phyloP scores from a whole-genome alignment of 64 coral and sea anemone species.

The Montipora cactus region DNA sequence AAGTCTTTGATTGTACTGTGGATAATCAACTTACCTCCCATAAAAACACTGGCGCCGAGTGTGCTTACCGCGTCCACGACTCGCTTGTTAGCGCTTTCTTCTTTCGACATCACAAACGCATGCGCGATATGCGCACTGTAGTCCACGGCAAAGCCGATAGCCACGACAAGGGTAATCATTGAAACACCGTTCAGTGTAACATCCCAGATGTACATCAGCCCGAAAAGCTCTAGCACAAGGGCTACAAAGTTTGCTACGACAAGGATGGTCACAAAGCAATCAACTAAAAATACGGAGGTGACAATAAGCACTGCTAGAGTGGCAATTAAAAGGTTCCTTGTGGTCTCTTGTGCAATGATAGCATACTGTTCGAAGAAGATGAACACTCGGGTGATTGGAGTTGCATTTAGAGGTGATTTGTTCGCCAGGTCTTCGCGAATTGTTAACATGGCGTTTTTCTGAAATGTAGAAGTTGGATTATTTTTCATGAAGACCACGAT shows the following conservation, averaged over 20 bases:
- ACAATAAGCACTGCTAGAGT: slow-evolving; percentile 54
- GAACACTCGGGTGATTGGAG: slow-evolving; percentile 51
- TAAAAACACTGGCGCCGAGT: slow-evolving; percentile 81
- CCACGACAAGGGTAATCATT: slow-evolving; percentile 84
- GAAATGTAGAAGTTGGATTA: slow-evolving; percentile 50
- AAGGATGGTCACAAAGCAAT: slow-evolving; percentile 58
- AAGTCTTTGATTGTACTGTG: neutral
- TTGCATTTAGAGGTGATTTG: slow-evolving; percentile 51
- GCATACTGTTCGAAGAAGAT: slow-evolving; percentile 69
- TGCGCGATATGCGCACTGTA: slow-evolving; percentile 90
- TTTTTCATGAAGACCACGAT: slow-evolving; percentile 63
- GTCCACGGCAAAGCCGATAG: slow-evolving; percentile 79
- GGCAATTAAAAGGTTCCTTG: slow-evolving; percentile 62
- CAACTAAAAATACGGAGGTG: slow-evolving; percentile 57
- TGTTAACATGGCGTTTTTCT: slow-evolving; percentile 78
- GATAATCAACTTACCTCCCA: slow-evolving; percentile 71
- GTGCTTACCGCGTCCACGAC: slow-evolving; percentile 72
- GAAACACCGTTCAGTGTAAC: slow-evolving; percentile 70
- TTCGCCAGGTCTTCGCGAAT: slow-evolving; percentile 67
- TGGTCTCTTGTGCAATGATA: slow-evolving; percentile 29
- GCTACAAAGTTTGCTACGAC: slow-evolving; percentile 79
- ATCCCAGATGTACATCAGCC: slow-evolving; percentile 70
- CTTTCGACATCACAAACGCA: slow-evolving; percentile 73
- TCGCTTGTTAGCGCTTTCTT: slow-evolving; percentile 59
- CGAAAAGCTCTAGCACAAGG: slow-evolving; percentile 76